Evolutionary conservation across 2,797 vertebrate genomes (phyloP), one percentile per base, ranked within the genome.

Genomic region (Tolypeutes matacus): DNA sequence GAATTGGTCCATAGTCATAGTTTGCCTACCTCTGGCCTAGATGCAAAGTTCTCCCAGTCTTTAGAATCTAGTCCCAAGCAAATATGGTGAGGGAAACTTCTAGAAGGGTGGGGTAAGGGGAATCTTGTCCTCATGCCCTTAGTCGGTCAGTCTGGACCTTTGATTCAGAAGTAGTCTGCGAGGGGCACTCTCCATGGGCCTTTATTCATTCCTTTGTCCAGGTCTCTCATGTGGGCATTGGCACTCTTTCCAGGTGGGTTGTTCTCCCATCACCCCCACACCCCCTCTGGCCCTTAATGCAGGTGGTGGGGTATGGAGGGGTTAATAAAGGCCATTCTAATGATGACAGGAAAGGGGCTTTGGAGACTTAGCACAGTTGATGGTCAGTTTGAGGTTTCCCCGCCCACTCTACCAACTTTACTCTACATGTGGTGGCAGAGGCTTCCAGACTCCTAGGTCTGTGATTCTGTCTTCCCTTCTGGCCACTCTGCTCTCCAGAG

Each of bases 391-490:
- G 85, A 90, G 80, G 81, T 83, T 87, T 69, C 72, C 97, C 97
- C 97, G 96, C 97, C 97, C 97, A 96, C 95, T 98, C 97, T 97
- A 96, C 80, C 62, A 15, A 51, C 92, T 86, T 72, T 60, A 51
- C 92, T 86, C 6, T 60, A 62, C 92, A 8, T 6, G 21, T 93
- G 92, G 98, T 98, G 96, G 96, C 96, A 10, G 92, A 98, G 98
- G 97, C 97, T 97, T 96, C 98, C 98, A 97, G 98, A 98, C 98
- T 99, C 98, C 98, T 98, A 98, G 98, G 98, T 98, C 98, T 98
- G 89, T 97, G 97, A 97, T 97, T 94, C 96, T 93, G 88, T 93
- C 91, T 95, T 96, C 89, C 76, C 94, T 94, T 84, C 95, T 56
- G 4, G 7, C 82, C 60, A 27, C 67, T 91, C 75, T 21, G 31